These are phyloP conservation scores for Linnaemya vulpina DNA, from an alignment of 2,888 invertebrate species.

Conservation along the genomic window DNA sequence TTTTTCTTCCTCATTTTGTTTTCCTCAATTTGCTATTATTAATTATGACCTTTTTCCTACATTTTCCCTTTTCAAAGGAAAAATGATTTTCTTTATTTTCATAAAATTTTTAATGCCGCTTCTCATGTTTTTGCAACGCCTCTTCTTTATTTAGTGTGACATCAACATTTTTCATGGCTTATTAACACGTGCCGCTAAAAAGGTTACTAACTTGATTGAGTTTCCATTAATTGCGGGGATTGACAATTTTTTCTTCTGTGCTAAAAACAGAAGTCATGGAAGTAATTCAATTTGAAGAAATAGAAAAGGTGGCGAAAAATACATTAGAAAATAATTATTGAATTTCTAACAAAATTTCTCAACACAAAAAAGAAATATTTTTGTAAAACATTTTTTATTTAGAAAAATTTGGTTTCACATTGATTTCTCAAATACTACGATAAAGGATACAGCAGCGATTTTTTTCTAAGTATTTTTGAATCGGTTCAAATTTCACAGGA, in stretches of 20 bases:
- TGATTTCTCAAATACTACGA: no score
- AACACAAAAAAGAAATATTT: no score
- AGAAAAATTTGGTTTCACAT: no score
- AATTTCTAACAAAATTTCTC: no score
- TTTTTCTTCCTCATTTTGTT: neutral
- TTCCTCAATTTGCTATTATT: slow-evolving; percentile 17
- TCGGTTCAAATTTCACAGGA: no score
- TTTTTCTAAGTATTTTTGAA: no score
- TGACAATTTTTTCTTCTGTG: slow-evolving; percentile 21
- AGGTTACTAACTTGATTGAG: slow-evolving; percentile 48
- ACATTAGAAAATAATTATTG: neutral
- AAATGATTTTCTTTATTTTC: slow-evolving; percentile 19
- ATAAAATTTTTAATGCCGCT: slow-evolving; percentile 47
- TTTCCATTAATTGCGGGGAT: slow-evolving; percentile 55
- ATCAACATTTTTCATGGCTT: slow-evolving; percentile 32
- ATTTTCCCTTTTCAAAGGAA: slow-evolving; percentile 11
- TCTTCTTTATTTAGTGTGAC: slow-evolving; percentile 32
- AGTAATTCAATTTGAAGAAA: neutral
- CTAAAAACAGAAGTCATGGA: neutral
- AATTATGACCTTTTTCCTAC: slow-evolving; percentile 34
- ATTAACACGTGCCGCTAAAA: slow-evolving; percentile 56
- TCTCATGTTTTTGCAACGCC: slow-evolving; percentile 66
- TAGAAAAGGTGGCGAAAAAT: neutral
- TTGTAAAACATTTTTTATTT: no score
- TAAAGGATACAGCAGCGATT: no score